Base-by-base conservation (phyloP, 64 coral and sea anemone species). In the Porites lutea region DNA sequence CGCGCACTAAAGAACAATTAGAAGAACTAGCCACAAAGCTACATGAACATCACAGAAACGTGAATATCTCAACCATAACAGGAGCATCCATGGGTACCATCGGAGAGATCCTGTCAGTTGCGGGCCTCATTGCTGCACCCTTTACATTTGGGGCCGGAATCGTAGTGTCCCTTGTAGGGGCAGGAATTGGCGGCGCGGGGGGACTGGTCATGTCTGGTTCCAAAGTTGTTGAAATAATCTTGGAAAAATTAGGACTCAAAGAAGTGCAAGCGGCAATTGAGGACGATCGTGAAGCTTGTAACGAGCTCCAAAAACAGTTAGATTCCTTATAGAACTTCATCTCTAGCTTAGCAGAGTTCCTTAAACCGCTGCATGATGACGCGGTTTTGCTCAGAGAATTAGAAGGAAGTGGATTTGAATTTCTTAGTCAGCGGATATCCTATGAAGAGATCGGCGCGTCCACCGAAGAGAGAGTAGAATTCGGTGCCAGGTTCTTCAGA, bases 161-260 rank as follows among this genome's bases (percentile, higher is more conserved):
- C 3, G 12, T 90, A 6, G 89, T 78, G n/a, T n/a, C 62, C 10
- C 76, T 71, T 58, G 23, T 82, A 2, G 89, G 76, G 43, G 77
- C 77, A 43, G 89, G 64, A n/a, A 82, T 90, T 82, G 65, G 89
- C 44, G 77, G 89, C 14, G 77, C 89, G 5, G 89, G 89, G 13
- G 89, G 89, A 43, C 52, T 90, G 6, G 79, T 71, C 6, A 79
- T 79, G 58, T 78, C 74, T 9, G 89, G 77, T 72, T 78, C 89
- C 44, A 70, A 79, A 47, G 79, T 90, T 37, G 77, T 62, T 64
- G 46, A 89, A 18, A 60, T 23, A 8, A 74, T 89, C 14, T 57
- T 89, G 53, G 57, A 58, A 59, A 89, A 76, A 22, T 23, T 76
- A 21, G 59, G 71, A 58, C 71, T 76, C 20, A 77, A 88, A 88